Conservation (phyloP, 37 sponge, comb jelly and placozoan genomes). For the Eunapius fragilis region DNA sequence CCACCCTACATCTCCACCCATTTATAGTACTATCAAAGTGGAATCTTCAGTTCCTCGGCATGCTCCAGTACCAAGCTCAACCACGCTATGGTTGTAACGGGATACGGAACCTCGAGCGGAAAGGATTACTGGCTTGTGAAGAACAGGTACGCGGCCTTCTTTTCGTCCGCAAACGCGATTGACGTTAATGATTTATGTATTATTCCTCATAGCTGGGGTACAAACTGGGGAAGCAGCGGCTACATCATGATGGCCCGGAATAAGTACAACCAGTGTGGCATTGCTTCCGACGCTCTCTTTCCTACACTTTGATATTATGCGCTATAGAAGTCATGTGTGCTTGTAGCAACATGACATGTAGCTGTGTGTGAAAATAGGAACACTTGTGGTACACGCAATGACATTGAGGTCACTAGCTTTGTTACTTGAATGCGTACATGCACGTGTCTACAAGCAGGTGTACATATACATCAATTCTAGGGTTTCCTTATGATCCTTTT, state of each 20-base stretch:
- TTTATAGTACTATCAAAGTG: slow-evolving; percentile 46
- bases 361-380: not conserved
- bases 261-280: not conserved
- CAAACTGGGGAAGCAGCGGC: not conserved
- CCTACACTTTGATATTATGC: not conserved
- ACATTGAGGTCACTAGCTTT: too few relatives aligned
- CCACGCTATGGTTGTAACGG: slow-evolving; percentile 65
- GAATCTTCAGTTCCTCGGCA: slow-evolving; percentile 23
- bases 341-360: not conserved
- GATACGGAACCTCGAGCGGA: slow-evolving; percentile 53
- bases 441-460: too few relatives aligned
- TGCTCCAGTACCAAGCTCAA: slow-evolving; percentile 48
- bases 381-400: too few relatives aligned
- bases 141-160: not conserved
- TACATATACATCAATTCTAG: too few relatives aligned
- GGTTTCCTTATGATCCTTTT: too few relatives aligned
- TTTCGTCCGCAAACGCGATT: too few relatives aligned
- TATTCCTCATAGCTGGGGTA: not conserved
- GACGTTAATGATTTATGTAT: not conserved
- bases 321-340: not conserved
- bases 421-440: too few relatives aligned
- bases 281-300: not conserved
- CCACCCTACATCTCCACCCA: slow-evolving; percentile 2
- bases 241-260: not conserved
- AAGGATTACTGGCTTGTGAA: slow-evolving; percentile 75